Evolutionary conservation across 2,113 vertebrate species (phyloP).

Genomic region (Neolamprologus toae): DNA sequence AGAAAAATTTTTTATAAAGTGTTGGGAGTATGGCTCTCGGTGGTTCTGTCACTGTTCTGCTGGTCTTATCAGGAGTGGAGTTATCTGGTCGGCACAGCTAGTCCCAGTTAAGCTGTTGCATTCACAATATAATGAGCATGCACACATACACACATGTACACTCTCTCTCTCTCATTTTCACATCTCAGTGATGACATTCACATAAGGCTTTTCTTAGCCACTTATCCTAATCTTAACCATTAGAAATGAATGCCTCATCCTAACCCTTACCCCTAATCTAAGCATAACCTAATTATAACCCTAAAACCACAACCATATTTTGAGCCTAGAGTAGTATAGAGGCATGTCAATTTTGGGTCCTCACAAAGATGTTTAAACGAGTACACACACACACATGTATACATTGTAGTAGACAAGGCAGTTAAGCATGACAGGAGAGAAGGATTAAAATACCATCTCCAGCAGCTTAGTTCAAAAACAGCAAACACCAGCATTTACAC

Average conservation of each 20-base stretch:
- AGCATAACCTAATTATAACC: not conserved
- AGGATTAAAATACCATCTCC: conserved; percentile 45
- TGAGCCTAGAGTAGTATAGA: not conserved
- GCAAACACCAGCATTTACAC: conserved; percentile 45
- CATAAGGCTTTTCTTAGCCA: not conserved
- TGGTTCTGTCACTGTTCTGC: not conserved
- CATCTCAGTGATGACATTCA: not conserved
- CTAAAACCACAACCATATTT: not conserved
- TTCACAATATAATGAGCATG: not conserved
- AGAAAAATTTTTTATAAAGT: not conserved
- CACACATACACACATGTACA: not conserved
- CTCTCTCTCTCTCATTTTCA: not conserved
- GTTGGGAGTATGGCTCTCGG: not conserved
- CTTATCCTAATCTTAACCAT: not conserved
- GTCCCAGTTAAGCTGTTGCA: not conserved
- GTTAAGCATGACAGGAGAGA: conserved; percentile 34
- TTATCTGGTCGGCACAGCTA: conserved; percentile 1
- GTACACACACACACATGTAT: not conserved
- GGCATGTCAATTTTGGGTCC: not conserved
- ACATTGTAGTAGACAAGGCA: not conserved
- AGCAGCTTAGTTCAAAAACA: conserved; percentile 52
- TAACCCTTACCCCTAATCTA: not conserved
- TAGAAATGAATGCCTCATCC: not conserved
- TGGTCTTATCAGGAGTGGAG: not conserved
- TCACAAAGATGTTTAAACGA: not conserved